phyloP scores from a whole-genome alignment of 2,888 invertebrate species.

The Oxycera nigricornis region DNA sequence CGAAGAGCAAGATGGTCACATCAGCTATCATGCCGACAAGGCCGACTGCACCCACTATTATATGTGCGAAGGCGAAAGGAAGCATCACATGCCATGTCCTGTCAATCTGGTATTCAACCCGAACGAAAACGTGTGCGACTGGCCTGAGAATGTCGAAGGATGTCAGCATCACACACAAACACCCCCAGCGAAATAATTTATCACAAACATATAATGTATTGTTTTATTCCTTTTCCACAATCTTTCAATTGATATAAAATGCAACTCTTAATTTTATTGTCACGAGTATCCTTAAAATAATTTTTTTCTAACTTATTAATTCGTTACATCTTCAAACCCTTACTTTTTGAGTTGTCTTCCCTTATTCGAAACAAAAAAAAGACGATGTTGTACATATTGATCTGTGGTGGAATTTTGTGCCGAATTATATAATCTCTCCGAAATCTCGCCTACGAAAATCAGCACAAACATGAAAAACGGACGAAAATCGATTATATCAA shows the following conservation, averaged over 20 bases:
- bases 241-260: not conserved
- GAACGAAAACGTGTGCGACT: conserved; percentile 93
- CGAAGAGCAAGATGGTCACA: conserved; percentile 94
- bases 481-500: not conserved
- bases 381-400: not conserved
- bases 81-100: conserved; percentile 96
- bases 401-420: not conserved
- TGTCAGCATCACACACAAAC: conserved; percentile 77
- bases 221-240: not conserved
- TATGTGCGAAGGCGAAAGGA: conserved; percentile 95
- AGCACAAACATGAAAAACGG: not conserved
- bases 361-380: not conserved
- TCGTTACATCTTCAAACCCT: not conserved
- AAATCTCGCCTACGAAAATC: not conserved
- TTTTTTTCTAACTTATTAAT: conserved; percentile 13
- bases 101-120: conserved; percentile 90
- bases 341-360: not conserved
- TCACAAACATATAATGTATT: not conserved
- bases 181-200: conserved; percentile 62
- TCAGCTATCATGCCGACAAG: conserved; percentile 90
- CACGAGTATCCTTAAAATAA: not conserved
- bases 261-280: not conserved
- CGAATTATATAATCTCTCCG: not conserved
- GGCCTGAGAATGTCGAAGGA: conserved; percentile 94
- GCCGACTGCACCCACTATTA: conserved; percentile 93